Evolutionary conservation across 1,140 invertebrate species (phyloP).

Genomic region (Chrysoperla carnea): DNA sequence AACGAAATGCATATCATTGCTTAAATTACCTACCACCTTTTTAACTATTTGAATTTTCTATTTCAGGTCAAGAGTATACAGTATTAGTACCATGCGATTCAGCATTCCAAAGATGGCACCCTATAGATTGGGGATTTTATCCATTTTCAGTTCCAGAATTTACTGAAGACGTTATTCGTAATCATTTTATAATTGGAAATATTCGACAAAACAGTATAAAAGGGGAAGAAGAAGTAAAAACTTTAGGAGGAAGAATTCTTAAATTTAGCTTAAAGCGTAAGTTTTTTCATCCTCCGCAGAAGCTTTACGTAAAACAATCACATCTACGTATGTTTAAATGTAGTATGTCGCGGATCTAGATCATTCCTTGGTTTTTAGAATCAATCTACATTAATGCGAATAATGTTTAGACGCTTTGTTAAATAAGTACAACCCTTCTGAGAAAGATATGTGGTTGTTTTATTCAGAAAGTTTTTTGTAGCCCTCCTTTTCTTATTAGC

Average conservation of each 20-base stretch:
- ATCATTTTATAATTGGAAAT: conserved; percentile 39
- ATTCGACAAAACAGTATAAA: conserved; percentile 32
- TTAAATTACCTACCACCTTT: too few species aligned
- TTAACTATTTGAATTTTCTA: conserved; percentile 5
- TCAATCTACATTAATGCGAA: too few species aligned
- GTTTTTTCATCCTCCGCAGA: conserved; percentile 9
- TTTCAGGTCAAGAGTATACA: conserved; percentile 36
- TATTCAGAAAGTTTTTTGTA: not conserved
- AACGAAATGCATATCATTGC: too few species aligned
- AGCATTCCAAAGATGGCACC: conserved; percentile 45
- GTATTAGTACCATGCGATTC: conserved; percentile 41
- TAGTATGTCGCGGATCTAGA: too few species aligned
- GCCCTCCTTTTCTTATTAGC: not conserved
- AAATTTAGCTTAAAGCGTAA: conserved; percentile 33
- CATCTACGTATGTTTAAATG: too few species aligned
- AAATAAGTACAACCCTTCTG: too few species aligned
- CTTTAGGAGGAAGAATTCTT: conserved; percentile 33
- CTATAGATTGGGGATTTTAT: conserved; percentile 51
- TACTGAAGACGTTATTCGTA: conserved; percentile 36
- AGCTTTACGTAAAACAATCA: too few species aligned
- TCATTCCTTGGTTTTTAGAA: too few species aligned
- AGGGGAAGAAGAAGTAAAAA: conserved; percentile 29
- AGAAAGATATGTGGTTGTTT: too few species aligned
- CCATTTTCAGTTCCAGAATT: conserved; percentile 46
- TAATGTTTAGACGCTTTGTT: too few species aligned